Evolutionary conservation across 2,888 invertebrate genomes (phyloP), one percentile per base, ranked within the genome.

Genomic region (Drosophila incognita): DNA sequence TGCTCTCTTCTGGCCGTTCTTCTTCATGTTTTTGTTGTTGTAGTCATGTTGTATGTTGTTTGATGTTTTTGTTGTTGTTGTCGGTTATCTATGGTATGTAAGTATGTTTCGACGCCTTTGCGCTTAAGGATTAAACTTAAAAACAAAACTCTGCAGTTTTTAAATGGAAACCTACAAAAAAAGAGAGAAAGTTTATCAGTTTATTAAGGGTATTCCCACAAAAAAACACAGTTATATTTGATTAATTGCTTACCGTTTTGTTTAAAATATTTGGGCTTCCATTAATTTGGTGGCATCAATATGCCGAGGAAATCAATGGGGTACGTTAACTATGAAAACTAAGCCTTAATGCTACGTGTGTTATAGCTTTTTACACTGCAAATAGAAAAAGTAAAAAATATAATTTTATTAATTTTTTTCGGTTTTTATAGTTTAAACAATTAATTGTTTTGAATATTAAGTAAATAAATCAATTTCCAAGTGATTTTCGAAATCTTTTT

Each of bases 321-420:
- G 53, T 58, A 75, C 68, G 82, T 82, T 86, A 83, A 86, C 87
- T 87, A 87, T 78, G 80, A 86, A 75, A 90, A 80, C 90, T 90
- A 82, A 73, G 78, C 87, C 87, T 87, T 87, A 87, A 77, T 83
- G 74, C 76, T 87, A 86, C 67, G 77, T 79, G 73, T 86, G 73
- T 86, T 60, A 81, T 83, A 83, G 89, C 74, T 91, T 90, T 87
- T 89, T 90, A 89, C 84, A 82, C 83, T 82, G 83, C 49, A 86
- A 89, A 74, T 71, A 86, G 10, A 84, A 35, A 64, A 72, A 52
- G 15, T 13, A 1, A 29, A 1, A 29, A 53, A 53, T n/a, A 57
- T n/a, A 13, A 64, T 64, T 69, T 33, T 29, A 42, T 54, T 35
- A 36, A 24, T 46, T 38, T 38, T 18, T 18, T 36, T 2, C 4